phyloP scores from a whole-genome alignment of 2,797 vertebrate species.

The Brachyrhaphis roseni region DNA sequence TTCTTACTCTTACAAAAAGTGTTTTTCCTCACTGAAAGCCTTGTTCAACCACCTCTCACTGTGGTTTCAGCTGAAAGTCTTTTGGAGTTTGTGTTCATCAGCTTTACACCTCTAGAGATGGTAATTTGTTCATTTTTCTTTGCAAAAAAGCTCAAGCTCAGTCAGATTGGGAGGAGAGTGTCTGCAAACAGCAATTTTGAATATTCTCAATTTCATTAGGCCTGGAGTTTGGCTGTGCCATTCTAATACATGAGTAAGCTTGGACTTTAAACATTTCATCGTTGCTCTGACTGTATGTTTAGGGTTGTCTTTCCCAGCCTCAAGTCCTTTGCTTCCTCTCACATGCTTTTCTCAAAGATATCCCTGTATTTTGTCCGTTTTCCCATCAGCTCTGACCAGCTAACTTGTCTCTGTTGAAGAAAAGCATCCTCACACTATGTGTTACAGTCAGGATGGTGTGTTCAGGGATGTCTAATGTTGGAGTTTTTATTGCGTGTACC shows the following conservation, averaged over 20 bases:
- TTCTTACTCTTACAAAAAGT: neutral
- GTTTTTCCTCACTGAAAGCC: neutral
- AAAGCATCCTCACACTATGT: neutral
- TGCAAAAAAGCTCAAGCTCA: neutral
- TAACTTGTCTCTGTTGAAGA: too few relatives aligned
- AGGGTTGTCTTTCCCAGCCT: neutral
- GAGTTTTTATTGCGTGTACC: neutral
- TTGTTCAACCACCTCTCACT: neutral
- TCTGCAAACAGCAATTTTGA: neutral
- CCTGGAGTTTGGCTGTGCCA: neutral
- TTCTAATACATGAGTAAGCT: neutral
- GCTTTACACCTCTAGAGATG: neutral
- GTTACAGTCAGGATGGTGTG: neutral
- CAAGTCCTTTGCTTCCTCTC: neutral
- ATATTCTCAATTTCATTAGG: neutral
- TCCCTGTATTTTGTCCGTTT: neutral
- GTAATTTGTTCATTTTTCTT: neutral
- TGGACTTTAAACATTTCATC: neutral
- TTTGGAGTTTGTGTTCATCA: neutral
- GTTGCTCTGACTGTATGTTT: too few relatives aligned
- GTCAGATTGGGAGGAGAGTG: too few relatives aligned
- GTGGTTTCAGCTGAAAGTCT: neutral
- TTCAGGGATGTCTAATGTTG: neutral
- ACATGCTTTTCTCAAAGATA: neutral
- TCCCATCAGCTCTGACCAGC: too few relatives aligned